A percentile compares a stretch with the other conserved stretches of the same genome.
Evolutionary conservation across 2,888 invertebrate species (phyloP).

Genomic region (Pollenia angustigena): DNA sequence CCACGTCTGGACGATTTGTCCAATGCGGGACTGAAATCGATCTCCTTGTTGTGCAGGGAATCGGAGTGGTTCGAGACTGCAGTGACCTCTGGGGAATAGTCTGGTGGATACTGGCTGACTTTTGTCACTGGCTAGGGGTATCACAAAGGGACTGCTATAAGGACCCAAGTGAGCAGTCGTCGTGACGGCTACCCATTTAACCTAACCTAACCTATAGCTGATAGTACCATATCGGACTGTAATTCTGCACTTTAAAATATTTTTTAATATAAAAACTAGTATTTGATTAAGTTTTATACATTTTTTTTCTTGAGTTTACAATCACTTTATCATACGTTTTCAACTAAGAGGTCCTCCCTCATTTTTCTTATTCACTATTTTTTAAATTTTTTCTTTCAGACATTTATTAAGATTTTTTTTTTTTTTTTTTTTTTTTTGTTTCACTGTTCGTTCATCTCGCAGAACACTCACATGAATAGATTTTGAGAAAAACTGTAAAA

Average conservation of each 20-base stretch:
- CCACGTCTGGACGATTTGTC: too few species aligned
- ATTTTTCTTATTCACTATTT: slow-evolving; percentile 25
- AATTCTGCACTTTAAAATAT: not conserved
- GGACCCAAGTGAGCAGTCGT: too few species aligned
- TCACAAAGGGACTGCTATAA: too few species aligned
- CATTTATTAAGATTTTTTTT: slow-evolving; percentile 28
- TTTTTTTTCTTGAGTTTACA: slow-evolving; percentile 34
- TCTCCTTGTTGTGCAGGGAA: too few species aligned
- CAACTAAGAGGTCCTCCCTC: slow-evolving; percentile 59
- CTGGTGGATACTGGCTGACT: too few species aligned
- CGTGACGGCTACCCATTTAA: too few species aligned
- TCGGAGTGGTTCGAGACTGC: too few species aligned
- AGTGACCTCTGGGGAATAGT: too few species aligned
- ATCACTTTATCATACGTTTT: slow-evolving; percentile 56
- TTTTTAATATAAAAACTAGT: not conserved
- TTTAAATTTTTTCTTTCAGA: slow-evolving; percentile 9
- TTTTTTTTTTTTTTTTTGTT: not conserved
- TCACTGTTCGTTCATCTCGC: not conserved
- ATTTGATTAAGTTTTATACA: not conserved
- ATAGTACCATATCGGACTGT: too few species aligned
- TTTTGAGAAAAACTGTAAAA: slow-evolving; percentile 16
- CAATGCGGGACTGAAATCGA: too few species aligned
- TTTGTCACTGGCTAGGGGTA: too few species aligned
- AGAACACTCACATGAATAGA: slow-evolving; percentile 58
- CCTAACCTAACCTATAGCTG: too few species aligned